phyloP scores from a whole-genome alignment of 2,888 invertebrate genomes.

The Eumacrocentrus americanus region DNA sequence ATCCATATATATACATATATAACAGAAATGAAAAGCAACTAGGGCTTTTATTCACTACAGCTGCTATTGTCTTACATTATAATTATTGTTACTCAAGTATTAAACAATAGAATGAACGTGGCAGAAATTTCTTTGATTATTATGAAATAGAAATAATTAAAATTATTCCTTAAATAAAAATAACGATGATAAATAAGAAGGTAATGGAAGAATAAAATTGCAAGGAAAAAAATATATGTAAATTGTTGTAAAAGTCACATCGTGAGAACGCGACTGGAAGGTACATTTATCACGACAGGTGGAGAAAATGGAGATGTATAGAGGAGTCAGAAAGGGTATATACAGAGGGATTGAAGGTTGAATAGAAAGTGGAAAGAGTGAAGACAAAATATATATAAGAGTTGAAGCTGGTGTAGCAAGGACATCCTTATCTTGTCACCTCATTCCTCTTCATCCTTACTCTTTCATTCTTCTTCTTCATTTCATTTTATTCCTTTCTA shows the following conservation, averaged over 20 bases:
- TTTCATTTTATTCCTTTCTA: no score
- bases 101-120: no score
- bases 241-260: slow-evolving; percentile 8
- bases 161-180: not conserved
- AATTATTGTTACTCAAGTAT: no score
- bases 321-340: not conserved
- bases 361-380: slow-evolving; percentile 14
- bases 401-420: slow-evolving; percentile 6
- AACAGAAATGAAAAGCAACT: no score
- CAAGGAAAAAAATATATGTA: not conserved
- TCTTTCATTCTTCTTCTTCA: no score
- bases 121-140: no score
- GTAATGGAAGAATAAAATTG: not conserved
- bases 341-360: slow-evolving; percentile 10
- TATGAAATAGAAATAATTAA: not conserved
- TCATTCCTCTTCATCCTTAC: no score
- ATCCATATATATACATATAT: no score
- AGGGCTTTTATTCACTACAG: no score
- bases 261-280: not conserved
- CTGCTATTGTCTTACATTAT: no score
- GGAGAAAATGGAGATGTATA: not conserved
- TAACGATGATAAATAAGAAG: not conserved
- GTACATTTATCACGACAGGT: slow-evolving; percentile 11
- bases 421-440: slow-evolving; percentile 13
- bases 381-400: slow-evolving; percentile 11